Conservation (phyloP, 2,888 invertebrate species). For the Latrodectus hesperus region DNA sequence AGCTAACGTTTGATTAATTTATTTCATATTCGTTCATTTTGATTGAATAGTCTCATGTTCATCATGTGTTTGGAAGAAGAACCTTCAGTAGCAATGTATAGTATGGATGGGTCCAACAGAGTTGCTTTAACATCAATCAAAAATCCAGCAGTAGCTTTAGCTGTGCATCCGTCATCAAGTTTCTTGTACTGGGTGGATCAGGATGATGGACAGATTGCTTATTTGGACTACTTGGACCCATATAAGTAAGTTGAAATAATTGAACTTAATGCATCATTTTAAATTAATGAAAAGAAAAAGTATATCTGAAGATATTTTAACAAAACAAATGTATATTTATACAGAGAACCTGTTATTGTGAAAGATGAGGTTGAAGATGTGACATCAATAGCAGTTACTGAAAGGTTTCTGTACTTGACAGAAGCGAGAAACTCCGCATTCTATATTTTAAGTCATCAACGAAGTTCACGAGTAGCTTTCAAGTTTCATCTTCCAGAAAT, state of each 20-base stretch:
- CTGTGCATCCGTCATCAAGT: constrained; percentile 49
- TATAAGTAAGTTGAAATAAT: constrained; percentile 10
- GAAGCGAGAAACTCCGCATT: constrained; percentile 27
- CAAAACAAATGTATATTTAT: not conserved
- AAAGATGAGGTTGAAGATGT: constrained; percentile 18
- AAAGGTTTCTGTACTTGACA: constrained; percentile 69
- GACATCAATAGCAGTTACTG: constrained; percentile 58
- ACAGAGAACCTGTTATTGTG: not conserved
- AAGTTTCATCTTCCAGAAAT: not conserved
- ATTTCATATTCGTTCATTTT: no score
- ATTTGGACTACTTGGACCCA: constrained; percentile 18
- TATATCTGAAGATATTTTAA: no score
- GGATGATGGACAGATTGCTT: constrained; percentile 8
- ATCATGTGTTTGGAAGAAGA: constrained; percentile 76
- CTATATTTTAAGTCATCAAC: not conserved
- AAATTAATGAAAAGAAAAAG: no score
- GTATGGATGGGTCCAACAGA: constrained; percentile 81
- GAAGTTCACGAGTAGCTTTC: not conserved
- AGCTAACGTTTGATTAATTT: no score
- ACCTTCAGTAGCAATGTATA: constrained; percentile 80
- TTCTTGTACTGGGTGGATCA: constrained; percentile 71
- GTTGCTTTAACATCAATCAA: constrained; percentile 68
- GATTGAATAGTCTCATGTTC: constrained; percentile 77
- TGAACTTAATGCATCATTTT: no score
- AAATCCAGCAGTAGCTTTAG: constrained; percentile 58